Base-by-base conservation (phyloP, 1,140 invertebrate genomes). In the Aleiodes sp. region DNA sequence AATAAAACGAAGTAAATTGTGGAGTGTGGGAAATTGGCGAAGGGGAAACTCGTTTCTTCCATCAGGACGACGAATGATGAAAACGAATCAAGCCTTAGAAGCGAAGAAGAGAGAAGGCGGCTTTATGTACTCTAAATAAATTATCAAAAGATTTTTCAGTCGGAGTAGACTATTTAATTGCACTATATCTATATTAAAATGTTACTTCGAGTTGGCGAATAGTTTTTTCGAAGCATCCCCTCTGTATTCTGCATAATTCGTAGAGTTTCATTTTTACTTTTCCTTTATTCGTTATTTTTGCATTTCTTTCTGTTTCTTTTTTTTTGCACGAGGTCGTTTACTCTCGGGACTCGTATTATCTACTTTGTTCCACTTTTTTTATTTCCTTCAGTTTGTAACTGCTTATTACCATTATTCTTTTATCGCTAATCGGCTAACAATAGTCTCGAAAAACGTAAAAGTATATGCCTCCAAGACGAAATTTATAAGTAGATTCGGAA, bases 381-480 rank as follows among this genome's bases (percentile, higher is more conserved):
- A n/a, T 46, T 46, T 46, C n/a, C 43, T 16, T 16, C 1, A 39
- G 35, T 39, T 39, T 39, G 35, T 39, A 39, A 16, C 43, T 16
- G 19, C 14, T 16, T 46, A 46, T 46, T 46, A 46, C 43, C 43
- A 21, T 46, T 16, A 46, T 46, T 59, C n/a, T 29, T 59, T 59
- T 59, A 59, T 59, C 56, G 26, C 56, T 59, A 59, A 59, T 59
- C 56, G 56, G 21, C 28, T 59, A 29, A 59, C 26, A 59, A 59
- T 59, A 59, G 21, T 29, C 26, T 59, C 56, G 14, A 39, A 39
- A n/a, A 9, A n/a, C 4, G 1, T 52, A 9, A 14, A 52, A 19
- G 43, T 16, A 52, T 10, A 24, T 24, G 3, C 2, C 14, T 28
- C 21, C 4, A 60, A 4, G 24, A 31, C 2, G 14, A 28, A 61